Base-by-base conservation (phyloP, 1,140 invertebrate genomes). In the Alviniconcha marisindica region DNA sequence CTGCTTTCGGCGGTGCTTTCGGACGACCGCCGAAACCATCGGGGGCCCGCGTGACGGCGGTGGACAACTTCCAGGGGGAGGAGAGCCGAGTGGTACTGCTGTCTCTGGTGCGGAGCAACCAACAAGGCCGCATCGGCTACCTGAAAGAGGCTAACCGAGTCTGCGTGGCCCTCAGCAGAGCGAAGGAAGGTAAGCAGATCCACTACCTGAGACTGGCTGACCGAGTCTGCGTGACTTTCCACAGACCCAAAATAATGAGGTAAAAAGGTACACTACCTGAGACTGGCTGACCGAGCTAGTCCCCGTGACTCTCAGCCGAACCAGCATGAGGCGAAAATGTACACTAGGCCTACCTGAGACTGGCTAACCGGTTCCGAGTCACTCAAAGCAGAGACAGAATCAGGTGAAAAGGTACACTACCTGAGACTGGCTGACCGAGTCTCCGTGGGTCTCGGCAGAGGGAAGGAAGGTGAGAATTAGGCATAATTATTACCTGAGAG, bases 21-120 rank as follows among this genome's bases (percentile, higher is more conserved):
- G 44, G 44, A 5, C 44, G 44, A 48, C 96, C 86, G 96, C 97
- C 0, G 95, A 88, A 44, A 48, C 71, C 12, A 90, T 92, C 44
- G 44, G 84, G 84, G 1, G 96, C 96, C 4, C 92, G 97, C 10
- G 97, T 96, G 0, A 92, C 96, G 86, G 96, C 97, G 10, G 95
- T 97, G 1, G 97, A 97, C 90, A 97, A 96, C 83, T 91, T 85
- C 79, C 88, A 91, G 94, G 97, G 97, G 0, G 96, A 97, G 91
- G 97, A 98, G 92, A 96, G 95, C 42, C 95, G 96, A 85, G 97
- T 98, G 51, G 96, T 97, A 79, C 88, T 98, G 5, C 89, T 97
- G 14, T 97, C 97, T 0, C 92, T 97, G 10, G 96, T 98, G 0
- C 93, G 97, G 81, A 97, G 95, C 90, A 91, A 92, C 83, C 79